phyloP scores from a whole-genome alignment of 64 coral and sea anemone species.

The Hydrozoanthus tunicans region DNA sequence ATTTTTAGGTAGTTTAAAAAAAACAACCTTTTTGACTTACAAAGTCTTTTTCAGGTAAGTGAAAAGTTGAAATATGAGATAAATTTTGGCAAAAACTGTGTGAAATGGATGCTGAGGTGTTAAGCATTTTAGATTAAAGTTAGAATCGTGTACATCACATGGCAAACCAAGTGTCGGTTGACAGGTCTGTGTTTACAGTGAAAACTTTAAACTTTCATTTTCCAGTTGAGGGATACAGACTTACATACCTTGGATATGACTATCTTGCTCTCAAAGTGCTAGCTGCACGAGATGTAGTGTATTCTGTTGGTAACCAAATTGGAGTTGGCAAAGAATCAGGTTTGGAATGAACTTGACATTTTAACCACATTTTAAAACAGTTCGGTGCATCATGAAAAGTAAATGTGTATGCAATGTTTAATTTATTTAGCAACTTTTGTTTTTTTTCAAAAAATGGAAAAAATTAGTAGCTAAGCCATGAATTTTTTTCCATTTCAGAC shows the following conservation, averaged over 20 bases:
- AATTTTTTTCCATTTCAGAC: conserved; percentile 48
- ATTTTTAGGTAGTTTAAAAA: too few species aligned
- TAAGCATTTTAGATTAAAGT: too few species aligned
- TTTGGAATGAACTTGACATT: conserved; percentile 3
- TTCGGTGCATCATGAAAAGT: neutral
- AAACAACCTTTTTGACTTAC: too few species aligned
- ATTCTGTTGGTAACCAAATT: conserved; percentile 99
- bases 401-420: neutral
- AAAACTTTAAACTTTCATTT: conserved; percentile 1
- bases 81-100: too few species aligned
- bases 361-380: neutral
- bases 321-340: conserved; percentile 97
- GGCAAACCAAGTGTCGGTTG: too few species aligned
- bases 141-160: too few species aligned
- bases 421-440: neutral
- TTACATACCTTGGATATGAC: conserved; percentile 93
- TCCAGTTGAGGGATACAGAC: conserved; percentile 89
- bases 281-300: conserved; percentile 76
- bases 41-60: too few species aligned
- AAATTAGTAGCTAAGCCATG: neutral
- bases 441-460: neutral
- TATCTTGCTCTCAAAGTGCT: conserved; percentile 92
- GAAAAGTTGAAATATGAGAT: too few species aligned
- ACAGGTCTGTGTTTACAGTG: neutral
- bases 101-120: too few species aligned